Evolutionary conservation across 2,888 invertebrate species (phyloP).

Genomic region (Stenolophus ochropezus): DNA sequence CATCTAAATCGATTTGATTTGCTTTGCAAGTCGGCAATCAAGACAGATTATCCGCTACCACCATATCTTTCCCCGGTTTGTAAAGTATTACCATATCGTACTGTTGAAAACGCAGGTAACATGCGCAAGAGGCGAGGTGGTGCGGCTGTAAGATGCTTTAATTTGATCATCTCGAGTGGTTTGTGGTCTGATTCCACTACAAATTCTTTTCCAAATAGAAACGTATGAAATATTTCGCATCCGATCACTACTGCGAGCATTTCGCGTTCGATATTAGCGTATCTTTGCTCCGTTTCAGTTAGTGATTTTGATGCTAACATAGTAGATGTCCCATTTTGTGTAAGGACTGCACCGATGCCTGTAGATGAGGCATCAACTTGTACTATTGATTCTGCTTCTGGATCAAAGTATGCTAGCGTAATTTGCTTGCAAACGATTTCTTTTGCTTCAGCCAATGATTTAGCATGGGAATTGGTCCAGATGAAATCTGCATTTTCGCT

Average conservation of each 20-base stretch:
- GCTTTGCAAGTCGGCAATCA: slow-evolving; percentile 57
- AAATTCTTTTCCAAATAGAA: slow-evolving; percentile 62
- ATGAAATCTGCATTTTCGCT: slow-evolving; percentile 53
- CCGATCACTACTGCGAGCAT: slow-evolving; percentile 63
- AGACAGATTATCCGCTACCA: slow-evolving; percentile 62
- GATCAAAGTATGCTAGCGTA: not conserved
- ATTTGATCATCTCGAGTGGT: slow-evolving; percentile 64
- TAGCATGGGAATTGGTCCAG: not conserved
- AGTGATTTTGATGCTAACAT: slow-evolving; percentile 65
- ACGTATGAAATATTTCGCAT: slow-evolving; percentile 64
- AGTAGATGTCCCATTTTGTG: slow-evolving; percentile 65
- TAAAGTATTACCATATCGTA: slow-evolving; percentile 65
- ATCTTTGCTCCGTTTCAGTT: slow-evolving; percentile 63
- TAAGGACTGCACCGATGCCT: slow-evolving; percentile 62
- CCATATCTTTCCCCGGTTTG: slow-evolving; percentile 64
- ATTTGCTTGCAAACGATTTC: not conserved
- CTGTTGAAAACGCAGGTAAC: slow-evolving; percentile 63
- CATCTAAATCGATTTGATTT: not conserved
- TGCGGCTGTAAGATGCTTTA: slow-evolving; percentile 62
- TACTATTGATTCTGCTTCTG: slow-evolving; percentile 21
- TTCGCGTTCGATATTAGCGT: slow-evolving; percentile 65
- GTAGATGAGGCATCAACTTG: slow-evolving; percentile 63
- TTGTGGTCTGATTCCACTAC: slow-evolving; percentile 65
- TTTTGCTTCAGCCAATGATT: not conserved
- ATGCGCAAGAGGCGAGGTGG: slow-evolving; percentile 66